A percentile compares a stretch with the other conserved stretches of the same genome.
Evolutionary conservation across 2,797 vertebrate genomes (phyloP).

Genomic region (Myotis daubentonii): DNA sequence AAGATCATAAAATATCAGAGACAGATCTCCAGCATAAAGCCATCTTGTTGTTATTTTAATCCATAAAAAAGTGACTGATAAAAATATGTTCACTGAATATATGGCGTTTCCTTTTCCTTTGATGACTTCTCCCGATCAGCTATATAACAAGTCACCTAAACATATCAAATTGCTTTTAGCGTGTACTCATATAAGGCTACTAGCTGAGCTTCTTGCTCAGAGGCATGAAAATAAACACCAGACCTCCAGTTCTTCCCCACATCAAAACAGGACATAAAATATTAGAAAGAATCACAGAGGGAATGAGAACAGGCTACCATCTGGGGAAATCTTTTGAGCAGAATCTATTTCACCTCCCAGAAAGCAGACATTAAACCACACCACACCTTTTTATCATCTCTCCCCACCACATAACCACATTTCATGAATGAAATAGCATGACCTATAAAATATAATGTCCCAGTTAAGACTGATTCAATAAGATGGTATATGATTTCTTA

Average conservation of each 20-base stretch:
- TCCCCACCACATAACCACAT: background rate
- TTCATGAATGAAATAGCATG: background rate
- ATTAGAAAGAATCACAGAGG: constrained; percentile 1
- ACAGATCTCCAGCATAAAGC: background rate
- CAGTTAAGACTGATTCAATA: background rate
- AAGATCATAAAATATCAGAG: background rate
- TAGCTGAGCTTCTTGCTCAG: background rate
- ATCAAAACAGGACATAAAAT: background rate
- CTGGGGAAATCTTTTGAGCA: background rate
- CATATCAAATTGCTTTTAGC: background rate
- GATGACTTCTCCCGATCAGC: background rate
- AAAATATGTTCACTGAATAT: background rate
- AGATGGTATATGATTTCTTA: background rate
- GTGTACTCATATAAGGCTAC: background rate
- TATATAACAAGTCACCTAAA: background rate
- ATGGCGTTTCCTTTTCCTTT: background rate
- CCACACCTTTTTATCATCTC: background rate
- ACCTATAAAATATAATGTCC: background rate
- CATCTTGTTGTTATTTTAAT: constrained; percentile 10
- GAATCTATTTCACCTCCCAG: constrained; percentile 45
- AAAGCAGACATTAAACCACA: background rate
- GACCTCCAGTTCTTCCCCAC: background rate
- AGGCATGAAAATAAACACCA: background rate
- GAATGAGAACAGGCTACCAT: background rate
- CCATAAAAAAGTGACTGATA: background rate